Evolutionary conservation across 2,113 vertebrate genomes (phyloP).

Genomic region (Cacatua alba): DNA sequence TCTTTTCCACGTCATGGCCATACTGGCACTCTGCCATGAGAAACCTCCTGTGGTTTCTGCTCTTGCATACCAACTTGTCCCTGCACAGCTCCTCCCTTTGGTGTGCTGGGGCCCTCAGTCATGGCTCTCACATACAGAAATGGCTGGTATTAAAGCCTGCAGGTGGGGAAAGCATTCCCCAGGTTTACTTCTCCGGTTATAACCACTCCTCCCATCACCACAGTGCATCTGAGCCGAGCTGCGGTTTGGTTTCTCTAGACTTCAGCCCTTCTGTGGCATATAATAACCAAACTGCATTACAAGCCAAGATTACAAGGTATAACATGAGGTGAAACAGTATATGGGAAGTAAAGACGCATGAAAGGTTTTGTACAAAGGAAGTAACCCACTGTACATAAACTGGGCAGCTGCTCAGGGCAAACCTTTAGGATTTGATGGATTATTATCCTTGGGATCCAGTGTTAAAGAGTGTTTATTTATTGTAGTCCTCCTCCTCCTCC

Average conservation of each 20-base stretch:
- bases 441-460: constrained; percentile 14
- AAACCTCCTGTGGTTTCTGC: not conserved
- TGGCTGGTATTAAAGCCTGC: not conserved
- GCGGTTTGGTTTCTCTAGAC: constrained; percentile 1
- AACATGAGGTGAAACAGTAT: constrained; percentile 22
- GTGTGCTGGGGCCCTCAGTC: not conserved
- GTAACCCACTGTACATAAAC: not conserved
- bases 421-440: constrained; percentile 35
- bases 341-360: constrained; percentile 38
- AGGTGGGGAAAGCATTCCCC: not conserved
- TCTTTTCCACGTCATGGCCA: not conserved
- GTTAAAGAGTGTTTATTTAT: constrained; percentile 38
- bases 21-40: not conserved
- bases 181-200: not conserved
- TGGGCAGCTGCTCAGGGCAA: constrained; percentile 8
- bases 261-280: constrained; percentile 6
- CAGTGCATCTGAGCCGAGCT: not conserved
- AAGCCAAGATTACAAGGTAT: constrained; percentile 38
- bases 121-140: not conserved
- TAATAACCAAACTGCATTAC: not conserved
- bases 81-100: not conserved
- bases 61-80: not conserved
- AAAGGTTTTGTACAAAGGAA: constrained; percentile 41
- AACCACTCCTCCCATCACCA: not conserved
- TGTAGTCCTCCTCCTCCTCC: not conserved